A percentile compares a stretch with the other conserved stretches of the same genome.
Evolutionary conservation across 2,888 invertebrate genomes (phyloP).

Genomic region (Xylota sylvarum): DNA sequence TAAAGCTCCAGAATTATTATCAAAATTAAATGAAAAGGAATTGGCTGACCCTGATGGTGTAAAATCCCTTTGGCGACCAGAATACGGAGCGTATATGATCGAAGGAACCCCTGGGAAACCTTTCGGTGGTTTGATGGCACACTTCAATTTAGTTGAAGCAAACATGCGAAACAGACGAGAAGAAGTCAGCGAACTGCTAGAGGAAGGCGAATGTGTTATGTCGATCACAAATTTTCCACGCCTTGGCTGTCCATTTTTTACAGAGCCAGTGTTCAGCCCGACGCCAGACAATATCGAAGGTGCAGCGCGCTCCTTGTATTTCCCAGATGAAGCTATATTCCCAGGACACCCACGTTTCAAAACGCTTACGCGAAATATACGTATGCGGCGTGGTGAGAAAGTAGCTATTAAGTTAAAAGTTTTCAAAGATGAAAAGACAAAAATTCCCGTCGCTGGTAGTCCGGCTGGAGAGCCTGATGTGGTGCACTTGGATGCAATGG

Average conservation of each 20-base stretch:
- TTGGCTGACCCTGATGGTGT: constrained; percentile 90
- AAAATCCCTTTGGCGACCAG: constrained; percentile 97
- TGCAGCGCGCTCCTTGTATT: constrained; percentile 94
- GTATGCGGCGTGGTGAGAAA: constrained; percentile 96
- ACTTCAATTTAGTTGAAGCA: constrained; percentile 99
- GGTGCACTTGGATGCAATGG: constrained; percentile 99
- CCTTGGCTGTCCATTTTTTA: constrained; percentile 95
- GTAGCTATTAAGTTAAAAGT: constrained; percentile 99
- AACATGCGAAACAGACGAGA: constrained; percentile 96
- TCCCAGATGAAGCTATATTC: constrained; percentile 97
- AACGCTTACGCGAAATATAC: constrained; percentile 96
- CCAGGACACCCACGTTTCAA: constrained; percentile 98
- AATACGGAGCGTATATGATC: constrained; percentile 99
- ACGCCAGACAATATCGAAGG: constrained; percentile 90
- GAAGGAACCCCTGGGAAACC: constrained; percentile 99
- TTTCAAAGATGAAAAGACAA: constrained; percentile 94
- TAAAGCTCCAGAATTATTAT: constrained; percentile 92
- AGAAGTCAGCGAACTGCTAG: constrained; percentile 91
- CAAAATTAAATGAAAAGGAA: constrained; percentile 93
- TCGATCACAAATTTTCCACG: constrained; percentile 97
- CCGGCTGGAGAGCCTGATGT: constrained; percentile 93
- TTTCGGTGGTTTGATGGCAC: constrained; percentile 96
- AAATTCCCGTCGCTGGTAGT: constrained; percentile 93
- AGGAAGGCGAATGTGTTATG: constrained; percentile 93
- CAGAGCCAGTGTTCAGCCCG: constrained; percentile 89